Conservation (phyloP, 2,888 invertebrate genomes). For the Matsumyia berberina region DNA sequence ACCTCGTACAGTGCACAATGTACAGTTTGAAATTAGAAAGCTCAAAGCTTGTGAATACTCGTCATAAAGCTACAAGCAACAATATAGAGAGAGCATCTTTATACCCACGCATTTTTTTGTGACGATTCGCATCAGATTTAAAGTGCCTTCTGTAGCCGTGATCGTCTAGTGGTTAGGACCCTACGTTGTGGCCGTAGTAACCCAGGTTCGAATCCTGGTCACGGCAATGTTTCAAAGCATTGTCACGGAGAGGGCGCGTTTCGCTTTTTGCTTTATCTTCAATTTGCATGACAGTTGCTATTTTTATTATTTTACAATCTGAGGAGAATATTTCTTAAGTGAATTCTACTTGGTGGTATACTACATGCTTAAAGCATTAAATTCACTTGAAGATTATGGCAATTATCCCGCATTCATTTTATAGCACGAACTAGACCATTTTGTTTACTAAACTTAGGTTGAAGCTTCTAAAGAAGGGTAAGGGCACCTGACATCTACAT, state of each 20-base stretch:
- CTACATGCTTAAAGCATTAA: too few species aligned
- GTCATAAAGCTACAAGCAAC: neutral
- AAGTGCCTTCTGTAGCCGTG: slow-evolving; percentile 80
- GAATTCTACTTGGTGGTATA: too few species aligned
- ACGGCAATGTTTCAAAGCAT: slow-evolving; percentile 80
- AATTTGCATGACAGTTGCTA: neutral
- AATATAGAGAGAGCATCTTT: too few species aligned
- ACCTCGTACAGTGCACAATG: too few species aligned
- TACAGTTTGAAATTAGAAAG: neutral
- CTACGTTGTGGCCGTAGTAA: slow-evolving; percentile 84
- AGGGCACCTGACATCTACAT: too few species aligned
- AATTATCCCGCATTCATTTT: too few species aligned
- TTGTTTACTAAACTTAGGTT: too few species aligned
- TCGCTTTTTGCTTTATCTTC: slow-evolving; percentile 12
- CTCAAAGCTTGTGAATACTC: slow-evolving; percentile 8
- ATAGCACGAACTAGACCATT: too few species aligned
- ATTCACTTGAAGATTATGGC: too few species aligned
- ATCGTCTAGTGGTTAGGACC: slow-evolving; percentile 84
- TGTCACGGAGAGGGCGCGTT: slow-evolving; percentile 71
- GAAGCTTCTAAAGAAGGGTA: too few species aligned
- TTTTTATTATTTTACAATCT: neutral
- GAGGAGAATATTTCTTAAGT: too few species aligned
- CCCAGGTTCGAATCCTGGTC: slow-evolving; percentile 84
- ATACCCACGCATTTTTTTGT: too few species aligned
- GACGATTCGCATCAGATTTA: neutral